phyloP scores from a whole-genome alignment of 2,113 vertebrate genomes.

The Paedocypris sp. region DNA sequence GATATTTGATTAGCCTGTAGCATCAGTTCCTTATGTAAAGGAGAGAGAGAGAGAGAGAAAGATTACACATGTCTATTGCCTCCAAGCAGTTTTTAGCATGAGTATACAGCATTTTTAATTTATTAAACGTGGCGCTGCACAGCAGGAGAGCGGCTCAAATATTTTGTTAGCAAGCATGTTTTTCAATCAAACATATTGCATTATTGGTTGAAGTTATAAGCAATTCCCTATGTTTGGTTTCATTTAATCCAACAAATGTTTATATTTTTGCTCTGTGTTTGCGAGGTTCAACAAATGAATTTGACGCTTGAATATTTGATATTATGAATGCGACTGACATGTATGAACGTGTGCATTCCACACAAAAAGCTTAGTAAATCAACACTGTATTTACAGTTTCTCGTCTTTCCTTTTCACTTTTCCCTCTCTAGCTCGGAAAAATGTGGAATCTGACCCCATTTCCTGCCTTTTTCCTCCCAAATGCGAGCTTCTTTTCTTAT shows the following conservation, averaged over 20 bases:
- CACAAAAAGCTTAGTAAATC: too few species aligned
- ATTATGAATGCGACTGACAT: too few species aligned
- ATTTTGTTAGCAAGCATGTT: neutral
- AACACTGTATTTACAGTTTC: too few species aligned
- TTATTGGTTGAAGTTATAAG: neutral
- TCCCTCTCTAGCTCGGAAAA: constrained; percentile 26
- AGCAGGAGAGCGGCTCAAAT: neutral
- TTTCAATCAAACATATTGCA: neutral
- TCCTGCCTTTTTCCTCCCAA: constrained; percentile 17
- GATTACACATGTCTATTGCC: constrained; percentile 14
- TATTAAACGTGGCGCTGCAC: neutral
- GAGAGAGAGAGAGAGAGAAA: constrained; percentile 6
- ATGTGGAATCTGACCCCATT: constrained; percentile 33
- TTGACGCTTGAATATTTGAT: too few species aligned
- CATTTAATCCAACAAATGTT: too few species aligned
- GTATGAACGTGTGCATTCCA: too few species aligned
- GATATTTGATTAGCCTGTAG: constrained; percentile 16
- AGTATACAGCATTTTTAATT: neutral
- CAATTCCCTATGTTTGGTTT: neutral
- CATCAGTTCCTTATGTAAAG: constrained; percentile 19
- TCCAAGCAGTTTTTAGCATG: neutral
- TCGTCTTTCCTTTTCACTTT: constrained; percentile 31
- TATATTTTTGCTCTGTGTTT: too few species aligned
- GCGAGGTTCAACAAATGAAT: too few species aligned
- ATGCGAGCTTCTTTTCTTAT: constrained; percentile 2